Evolutionary conservation across 2,113 vertebrate genomes (phyloP).

Genomic region (Serinus canaria): DNA sequence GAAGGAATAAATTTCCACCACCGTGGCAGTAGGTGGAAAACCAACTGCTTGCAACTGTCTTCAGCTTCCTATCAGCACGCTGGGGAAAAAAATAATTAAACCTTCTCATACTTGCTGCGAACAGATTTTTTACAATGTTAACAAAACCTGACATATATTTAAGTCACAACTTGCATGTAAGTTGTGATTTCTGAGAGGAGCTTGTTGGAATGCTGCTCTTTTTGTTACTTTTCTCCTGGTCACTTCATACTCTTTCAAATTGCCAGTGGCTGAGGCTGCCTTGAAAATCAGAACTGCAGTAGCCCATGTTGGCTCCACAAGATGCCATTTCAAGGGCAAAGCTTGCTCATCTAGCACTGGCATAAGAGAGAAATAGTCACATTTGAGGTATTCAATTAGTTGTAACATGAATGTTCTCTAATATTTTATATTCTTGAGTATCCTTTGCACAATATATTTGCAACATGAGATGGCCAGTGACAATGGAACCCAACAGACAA

Average conservation of each 20-base stretch:
- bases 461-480: not conserved
- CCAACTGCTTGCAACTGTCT: not conserved
- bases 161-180: not conserved
- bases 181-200: not conserved
- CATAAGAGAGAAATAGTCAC: not conserved
- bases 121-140: not conserved
- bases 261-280: not conserved
- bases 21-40: not conserved
- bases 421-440: not conserved
- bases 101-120: not conserved
- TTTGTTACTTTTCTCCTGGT: not conserved
- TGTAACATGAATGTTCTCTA: not conserved
- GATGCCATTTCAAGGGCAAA: not conserved
- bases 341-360: not conserved
- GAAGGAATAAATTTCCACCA: not conserved
- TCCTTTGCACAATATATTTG: not conserved
- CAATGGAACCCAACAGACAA: not conserved
- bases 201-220: not conserved
- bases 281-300: not conserved
- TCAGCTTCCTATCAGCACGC: not conserved
- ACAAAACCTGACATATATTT: not conserved
- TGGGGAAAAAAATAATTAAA: not conserved
- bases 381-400: not conserved
- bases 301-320: not conserved
- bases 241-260: not conserved